A percentile compares a stretch with the other conserved stretches of the same genome.
Evolutionary conservation across 1,140 invertebrate genomes (phyloP).

Genomic region (Manduca sexta): DNA sequence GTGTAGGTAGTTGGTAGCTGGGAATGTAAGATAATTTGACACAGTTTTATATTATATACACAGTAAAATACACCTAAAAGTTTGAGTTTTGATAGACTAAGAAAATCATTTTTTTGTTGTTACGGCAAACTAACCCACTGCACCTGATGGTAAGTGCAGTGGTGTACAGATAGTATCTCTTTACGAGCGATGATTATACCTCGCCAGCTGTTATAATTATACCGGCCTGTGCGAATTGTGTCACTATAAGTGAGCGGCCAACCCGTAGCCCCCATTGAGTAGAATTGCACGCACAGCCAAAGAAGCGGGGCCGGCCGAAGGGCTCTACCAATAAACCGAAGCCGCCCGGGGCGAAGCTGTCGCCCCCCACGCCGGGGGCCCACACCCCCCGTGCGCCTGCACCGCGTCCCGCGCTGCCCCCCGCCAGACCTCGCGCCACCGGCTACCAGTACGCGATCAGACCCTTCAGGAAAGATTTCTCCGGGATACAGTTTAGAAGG

Average conservation of each 20-base stretch:
- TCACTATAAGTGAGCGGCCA: too few species aligned
- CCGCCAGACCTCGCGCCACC: slow-evolving; percentile 30
- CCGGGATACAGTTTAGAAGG: slow-evolving; percentile 69
- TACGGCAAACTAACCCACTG: too few species aligned
- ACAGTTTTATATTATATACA: too few species aligned
- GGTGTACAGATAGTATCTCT: too few species aligned
- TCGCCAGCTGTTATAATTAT: too few species aligned
- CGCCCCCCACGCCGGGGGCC: slow-evolving; percentile 11
- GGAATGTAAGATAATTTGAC: too few species aligned
- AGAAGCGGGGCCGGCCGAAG: slow-evolving; percentile 65
- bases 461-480: slow-evolving; percentile 68
- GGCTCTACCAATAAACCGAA: slow-evolving; percentile 71
- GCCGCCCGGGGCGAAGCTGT: slow-evolving; percentile 33
- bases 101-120: neutral
- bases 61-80: neutral
- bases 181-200: too few species aligned
- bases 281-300: slow-evolving; percentile 32
- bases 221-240: too few species aligned
- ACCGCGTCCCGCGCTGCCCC: slow-evolving; percentile 18
- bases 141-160: too few species aligned
- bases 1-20: too few species aligned
- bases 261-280: neutral
- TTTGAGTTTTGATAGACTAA: neutral
- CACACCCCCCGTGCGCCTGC: slow-evolving; percentile 19
- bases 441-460: slow-evolving; percentile 60